These are phyloP conservation scores for Rotaria socialis DNA, from an alignment of 2,888 invertebrate species.

Conservation along the genomic window DNA sequence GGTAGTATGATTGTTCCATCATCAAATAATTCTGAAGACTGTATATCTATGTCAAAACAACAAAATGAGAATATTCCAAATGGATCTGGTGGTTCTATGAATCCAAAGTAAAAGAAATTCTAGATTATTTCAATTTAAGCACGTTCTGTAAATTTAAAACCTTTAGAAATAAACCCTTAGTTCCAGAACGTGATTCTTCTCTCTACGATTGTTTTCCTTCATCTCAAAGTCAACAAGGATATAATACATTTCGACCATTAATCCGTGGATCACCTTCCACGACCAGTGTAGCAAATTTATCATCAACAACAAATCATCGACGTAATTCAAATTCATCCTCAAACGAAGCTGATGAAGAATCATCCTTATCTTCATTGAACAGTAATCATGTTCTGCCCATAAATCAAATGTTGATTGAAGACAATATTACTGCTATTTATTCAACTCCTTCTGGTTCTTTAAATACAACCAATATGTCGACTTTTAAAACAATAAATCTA, in stretches of 20 bases:
- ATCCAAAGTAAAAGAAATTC: neutral
- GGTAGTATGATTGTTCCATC: neutral
- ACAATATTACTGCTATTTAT: neutral
- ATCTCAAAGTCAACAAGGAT: neutral
- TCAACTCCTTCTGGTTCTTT: neutral
- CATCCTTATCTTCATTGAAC: conserved; percentile 28
- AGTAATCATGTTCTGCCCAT: neutral
- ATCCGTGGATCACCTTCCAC: neutral
- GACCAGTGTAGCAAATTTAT: neutral
- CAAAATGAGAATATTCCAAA: neutral
- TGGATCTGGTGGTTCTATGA: neutral
- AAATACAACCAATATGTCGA: neutral
- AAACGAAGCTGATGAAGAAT: conserved; percentile 37
- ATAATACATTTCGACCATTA: conserved; percentile 6
- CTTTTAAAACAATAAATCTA: neutral
- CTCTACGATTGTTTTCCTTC: conserved; percentile 9
- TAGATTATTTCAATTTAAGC: neutral
- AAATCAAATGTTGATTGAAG: neutral
- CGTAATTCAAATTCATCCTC: conserved; percentile 29
- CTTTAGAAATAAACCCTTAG: neutral
- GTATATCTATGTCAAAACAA: conserved; percentile 2
- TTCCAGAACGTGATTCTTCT: conserved; percentile 20
- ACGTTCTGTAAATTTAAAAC: neutral
- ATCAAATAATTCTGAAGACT: neutral
- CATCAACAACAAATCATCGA: neutral